Evolutionary conservation across 1,140 invertebrate species (phyloP).

Genomic region (Calephelis nemesis): DNA sequence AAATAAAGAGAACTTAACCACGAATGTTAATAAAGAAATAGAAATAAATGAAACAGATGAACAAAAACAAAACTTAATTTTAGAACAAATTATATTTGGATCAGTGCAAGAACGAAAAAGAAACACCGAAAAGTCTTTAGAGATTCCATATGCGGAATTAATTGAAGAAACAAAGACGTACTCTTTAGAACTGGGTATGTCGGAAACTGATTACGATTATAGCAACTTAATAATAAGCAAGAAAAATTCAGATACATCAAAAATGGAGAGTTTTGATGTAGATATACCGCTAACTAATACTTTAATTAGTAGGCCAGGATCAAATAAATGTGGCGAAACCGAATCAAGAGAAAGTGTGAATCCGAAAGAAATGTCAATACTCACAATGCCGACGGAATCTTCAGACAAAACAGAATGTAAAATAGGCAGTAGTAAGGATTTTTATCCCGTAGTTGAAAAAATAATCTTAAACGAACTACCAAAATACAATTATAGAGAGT

Average conservation of each 20-base stretch:
- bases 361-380: background rate
- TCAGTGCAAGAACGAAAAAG: slow-evolving; percentile 71
- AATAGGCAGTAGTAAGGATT: background rate
- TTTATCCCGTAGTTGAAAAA: background rate
- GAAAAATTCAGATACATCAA: background rate
- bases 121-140: slow-evolving; percentile 36
- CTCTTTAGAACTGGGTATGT: slow-evolving; percentile 51
- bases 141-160: slow-evolving; percentile 55
- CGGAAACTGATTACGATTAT: slow-evolving; percentile 49
- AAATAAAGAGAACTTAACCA: background rate
- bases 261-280: background rate
- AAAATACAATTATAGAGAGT: slow-evolving; percentile 24
- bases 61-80: slow-evolving; percentile 40
- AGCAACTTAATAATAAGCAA: background rate
- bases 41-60: background rate
- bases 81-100: slow-evolving; percentile 73
- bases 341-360: background rate
- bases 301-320: background rate
- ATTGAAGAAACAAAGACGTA: slow-evolving; percentile 60
- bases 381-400: background rate
- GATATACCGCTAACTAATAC: background rate
- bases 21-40: background rate
- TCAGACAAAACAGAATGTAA: background rate
- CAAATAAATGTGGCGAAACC: background rate
- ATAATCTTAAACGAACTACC: background rate